Base-by-base conservation (phyloP, 2,113 vertebrate species). In the Echinops telfairi region DNA sequence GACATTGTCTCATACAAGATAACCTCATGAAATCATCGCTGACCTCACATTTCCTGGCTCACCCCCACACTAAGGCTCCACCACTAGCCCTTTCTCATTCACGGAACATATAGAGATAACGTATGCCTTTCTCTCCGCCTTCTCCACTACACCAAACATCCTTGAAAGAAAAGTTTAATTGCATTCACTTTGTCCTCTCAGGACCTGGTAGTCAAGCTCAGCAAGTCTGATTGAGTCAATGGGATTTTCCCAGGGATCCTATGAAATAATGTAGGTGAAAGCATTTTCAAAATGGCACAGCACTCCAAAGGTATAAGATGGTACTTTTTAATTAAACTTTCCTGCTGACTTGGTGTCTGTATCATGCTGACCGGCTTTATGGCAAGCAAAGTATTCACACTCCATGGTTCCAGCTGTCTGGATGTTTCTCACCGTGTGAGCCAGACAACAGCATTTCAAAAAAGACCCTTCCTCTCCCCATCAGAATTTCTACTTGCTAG, bases 331-430 rank as follows among this genome's bases (percentile, higher is more conserved):
- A 90, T 95, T 92, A 88, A 94, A 73, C 4, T 6, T 80, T 68
- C 83, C 86, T 70, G 53, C 89, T 94, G 66, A 92, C 47, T n/a
- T 77, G 25, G 47, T 64, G 47, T 84, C 81, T 93, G 83, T 85
- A 62, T 77, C 78, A 29, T 81, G 83, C 93, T 90, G 73, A 81
- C 40, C 89, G 77, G 27, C 20, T 60, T 86, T 71, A 38, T 76
- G 47, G 14, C 38, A 80, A 83, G 64, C 22, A 68, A 60, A 25
- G 81, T n/a, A 33, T 31, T 93, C 33, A 31, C 2, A 15, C 12
- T 36, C 36, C 10, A 1, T 87, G 77, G 40, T 77, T 91, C 43
- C 62, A 53, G 29, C 33, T 94, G 11, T 29, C 62, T 80, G 84
- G 11, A 33, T 71, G 12, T 81, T 92, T 94, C 87, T 77, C 66